phyloP scores from a whole-genome alignment of 2,888 invertebrate genomes.

The Eupeodes latifasciatus region DNA sequence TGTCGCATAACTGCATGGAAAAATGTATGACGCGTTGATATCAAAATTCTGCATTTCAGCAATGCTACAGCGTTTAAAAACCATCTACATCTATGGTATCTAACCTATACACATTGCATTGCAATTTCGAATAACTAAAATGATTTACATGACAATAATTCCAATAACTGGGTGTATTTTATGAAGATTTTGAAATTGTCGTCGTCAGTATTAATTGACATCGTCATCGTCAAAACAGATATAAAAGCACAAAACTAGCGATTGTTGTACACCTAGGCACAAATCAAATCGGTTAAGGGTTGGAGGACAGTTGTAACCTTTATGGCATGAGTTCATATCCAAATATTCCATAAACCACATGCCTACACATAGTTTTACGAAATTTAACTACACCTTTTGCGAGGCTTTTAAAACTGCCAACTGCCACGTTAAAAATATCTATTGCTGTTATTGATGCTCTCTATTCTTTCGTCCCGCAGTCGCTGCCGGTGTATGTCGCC shows the following conservation, averaged over 20 bases:
- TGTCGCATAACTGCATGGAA: no score
- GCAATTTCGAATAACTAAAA: conserved; percentile 37
- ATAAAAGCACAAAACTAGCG: not conserved
- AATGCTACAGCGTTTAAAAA: no score
- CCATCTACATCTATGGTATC: no score
- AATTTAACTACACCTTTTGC: not conserved
- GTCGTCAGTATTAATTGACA: conserved; percentile 10
- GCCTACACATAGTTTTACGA: not conserved
- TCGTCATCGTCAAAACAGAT: not conserved
- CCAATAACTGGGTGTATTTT: conserved; percentile 31
- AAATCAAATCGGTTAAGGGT: not conserved
- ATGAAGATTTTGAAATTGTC: not conserved
- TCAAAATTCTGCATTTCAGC: no score
- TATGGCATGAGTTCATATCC: not conserved
- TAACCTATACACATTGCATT: not conserved
- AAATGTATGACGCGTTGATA: no score
- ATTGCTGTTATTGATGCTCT: not conserved
- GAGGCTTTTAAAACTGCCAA: not conserved
- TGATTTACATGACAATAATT: conserved; percentile 63
- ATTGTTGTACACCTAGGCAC: not conserved
- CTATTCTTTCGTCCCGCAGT: no score
- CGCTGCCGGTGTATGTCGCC: no score
- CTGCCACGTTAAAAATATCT: conserved; percentile 20
- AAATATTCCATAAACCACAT: not conserved
- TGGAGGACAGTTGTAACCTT: not conserved